These are phyloP conservation scores for Tetramorium simillimum DNA, from an alignment of 1,140 invertebrate genomes.

Conservation along the genomic window DNA sequence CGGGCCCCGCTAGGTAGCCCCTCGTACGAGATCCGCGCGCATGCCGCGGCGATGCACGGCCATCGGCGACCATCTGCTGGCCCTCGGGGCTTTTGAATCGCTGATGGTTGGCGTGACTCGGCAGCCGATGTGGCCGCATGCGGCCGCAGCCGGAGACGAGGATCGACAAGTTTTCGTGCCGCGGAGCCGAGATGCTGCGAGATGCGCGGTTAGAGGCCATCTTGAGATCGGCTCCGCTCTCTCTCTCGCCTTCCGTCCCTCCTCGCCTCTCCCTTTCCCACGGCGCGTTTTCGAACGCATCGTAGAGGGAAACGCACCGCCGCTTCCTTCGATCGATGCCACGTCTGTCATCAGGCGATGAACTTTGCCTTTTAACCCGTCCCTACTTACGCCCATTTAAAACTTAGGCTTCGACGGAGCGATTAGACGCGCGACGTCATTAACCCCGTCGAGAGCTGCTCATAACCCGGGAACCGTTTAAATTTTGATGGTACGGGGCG, in stretches of 20 bases:
- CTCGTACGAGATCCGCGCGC: background rate
- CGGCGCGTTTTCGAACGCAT: background rate
- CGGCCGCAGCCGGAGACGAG: conserved; percentile 67
- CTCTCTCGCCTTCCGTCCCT: conserved; percentile 50
- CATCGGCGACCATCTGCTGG: conserved; percentile 82
- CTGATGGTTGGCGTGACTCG: conserved; percentile 85
- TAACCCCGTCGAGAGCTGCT: conserved; percentile 40
- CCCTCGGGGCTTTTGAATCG: conserved; percentile 83
- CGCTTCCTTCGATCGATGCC: conserved; percentile 35
- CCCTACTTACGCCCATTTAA: conserved; percentile 43
- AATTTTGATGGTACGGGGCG: conserved; percentile 31
- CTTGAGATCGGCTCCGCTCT: background rate
- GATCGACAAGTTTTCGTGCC: conserved; percentile 43
- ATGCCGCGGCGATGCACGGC: conserved; percentile 20
- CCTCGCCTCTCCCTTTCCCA: conserved; percentile 22
- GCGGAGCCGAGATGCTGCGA: conserved; percentile 17
- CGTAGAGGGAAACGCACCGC: conserved; percentile 1
- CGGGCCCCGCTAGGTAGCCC: conserved; percentile 40
- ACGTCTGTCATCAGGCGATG: conserved; percentile 35
- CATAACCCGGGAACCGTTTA: conserved; percentile 38
- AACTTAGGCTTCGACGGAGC: conserved; percentile 42
- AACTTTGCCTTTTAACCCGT: conserved; percentile 55
- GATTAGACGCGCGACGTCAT: conserved; percentile 59
- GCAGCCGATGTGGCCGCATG: conserved; percentile 72
- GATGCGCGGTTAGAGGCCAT: conserved; percentile 18